Percentiles rank a stretch among this genome's conserved stretches.
These are phyloP conservation scores for Gymnopithys bicolor DNA, from an alignment of 2,797 vertebrate species.

Conservation along the genomic window DNA sequence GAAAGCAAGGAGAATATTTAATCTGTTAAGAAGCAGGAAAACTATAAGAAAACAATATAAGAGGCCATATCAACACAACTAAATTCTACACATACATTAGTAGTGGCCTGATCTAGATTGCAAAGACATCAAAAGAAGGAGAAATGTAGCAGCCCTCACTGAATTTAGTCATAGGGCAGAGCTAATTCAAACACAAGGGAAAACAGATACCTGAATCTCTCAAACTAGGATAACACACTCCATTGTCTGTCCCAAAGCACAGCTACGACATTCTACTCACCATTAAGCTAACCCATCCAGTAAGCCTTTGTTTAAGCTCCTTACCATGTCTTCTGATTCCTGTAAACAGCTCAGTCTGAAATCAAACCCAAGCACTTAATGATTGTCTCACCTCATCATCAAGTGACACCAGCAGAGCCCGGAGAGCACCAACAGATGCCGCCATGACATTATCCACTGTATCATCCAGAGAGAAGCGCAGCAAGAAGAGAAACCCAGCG, in stretches of 20 bases:
- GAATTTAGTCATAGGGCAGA: neutral
- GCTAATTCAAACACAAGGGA: neutral
- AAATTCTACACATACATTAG: neutral
- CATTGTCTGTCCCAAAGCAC: neutral
- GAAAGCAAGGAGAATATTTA: neutral
- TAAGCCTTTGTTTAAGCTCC: neutral
- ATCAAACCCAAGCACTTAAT: neutral
- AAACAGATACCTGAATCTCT: neutral
- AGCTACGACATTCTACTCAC: neutral
- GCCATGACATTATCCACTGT: conserved; percentile 88
- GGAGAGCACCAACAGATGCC: conserved; percentile 84
- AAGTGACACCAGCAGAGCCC: conserved; percentile 85
- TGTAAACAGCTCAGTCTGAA: neutral
- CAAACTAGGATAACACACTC: neutral
- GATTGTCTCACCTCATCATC: conserved; percentile 89
- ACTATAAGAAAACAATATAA: neutral
- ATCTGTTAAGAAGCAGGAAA: neutral
- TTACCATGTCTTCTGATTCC: neutral
- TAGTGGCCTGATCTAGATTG: neutral
- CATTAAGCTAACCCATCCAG: neutral
- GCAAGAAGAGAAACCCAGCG: conserved; percentile 93
- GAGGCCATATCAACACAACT: neutral
- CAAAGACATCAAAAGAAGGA: neutral
- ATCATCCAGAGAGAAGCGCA: conserved; percentile 94
- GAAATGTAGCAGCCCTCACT: neutral